These are phyloP conservation scores for Myoxocephalus aenaeus DNA, from an alignment of 2,797 vertebrate species.

Conservation along the genomic window DNA sequence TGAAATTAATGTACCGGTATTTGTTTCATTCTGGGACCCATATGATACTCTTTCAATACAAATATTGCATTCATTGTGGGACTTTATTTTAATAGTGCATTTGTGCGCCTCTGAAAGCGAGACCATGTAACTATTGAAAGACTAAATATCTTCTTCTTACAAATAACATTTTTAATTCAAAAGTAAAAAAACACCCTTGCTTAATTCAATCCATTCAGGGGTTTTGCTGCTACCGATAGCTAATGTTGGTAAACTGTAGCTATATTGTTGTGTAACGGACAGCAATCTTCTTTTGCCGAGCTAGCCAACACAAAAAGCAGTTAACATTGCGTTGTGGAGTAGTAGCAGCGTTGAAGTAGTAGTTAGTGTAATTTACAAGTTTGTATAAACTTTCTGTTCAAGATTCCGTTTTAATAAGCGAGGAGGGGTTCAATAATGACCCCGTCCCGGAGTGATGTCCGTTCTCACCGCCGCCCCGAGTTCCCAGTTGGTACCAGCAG, in stretches of 20 bases:
- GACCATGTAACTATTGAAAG: neutral
- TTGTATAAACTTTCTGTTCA: neutral
- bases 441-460: neutral
- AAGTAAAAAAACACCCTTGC: neutral
- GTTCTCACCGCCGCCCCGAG: neutral
- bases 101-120: constrained; percentile 14
- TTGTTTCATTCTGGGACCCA: constrained; percentile 48
- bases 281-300: neutral
- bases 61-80: constrained; percentile 48
- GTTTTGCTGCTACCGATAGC: neutral
- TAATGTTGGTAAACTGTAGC: neutral
- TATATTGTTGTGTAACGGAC: neutral
- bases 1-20: constrained; percentile 15
- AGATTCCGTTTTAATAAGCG: neutral
- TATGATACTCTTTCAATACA: constrained; percentile 34
- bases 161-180: constrained; percentile 5
- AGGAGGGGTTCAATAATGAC: neutral
- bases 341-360: neutral
- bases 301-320: no score
- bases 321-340: neutral
- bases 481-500: neutral
- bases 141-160: neutral
- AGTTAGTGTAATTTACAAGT: neutral
- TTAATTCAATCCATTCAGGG: neutral
- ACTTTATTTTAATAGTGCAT: constrained; percentile 22